Base-by-base conservation (phyloP, 2,113 vertebrate species). In the Plestiodon gilberti region DNA sequence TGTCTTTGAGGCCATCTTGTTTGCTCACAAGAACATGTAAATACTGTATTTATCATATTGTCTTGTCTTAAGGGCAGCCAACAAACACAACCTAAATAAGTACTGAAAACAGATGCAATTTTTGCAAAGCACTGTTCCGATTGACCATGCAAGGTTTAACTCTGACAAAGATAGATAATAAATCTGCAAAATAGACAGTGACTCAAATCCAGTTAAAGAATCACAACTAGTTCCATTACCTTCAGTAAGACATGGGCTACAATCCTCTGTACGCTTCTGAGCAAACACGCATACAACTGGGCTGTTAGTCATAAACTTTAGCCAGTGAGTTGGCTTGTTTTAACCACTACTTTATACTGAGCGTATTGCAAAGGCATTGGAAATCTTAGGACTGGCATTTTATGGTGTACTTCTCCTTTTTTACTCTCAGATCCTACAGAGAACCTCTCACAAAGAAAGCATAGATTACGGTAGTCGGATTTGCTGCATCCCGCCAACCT, bases 1-100 rank as follows among this genome's bases (percentile, higher is more conserved):
- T 88, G 89, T 91, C 82, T 70, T 86, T 88, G 88, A 95, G 92
- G 87, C 91, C 85, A 87, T 90, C 89, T 90, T 76, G 67, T 90
- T 92, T 92, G 75, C 89, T 85, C 87, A 17, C 71, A 78, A 81
- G 82, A 81, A 84, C 59, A 74, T 96, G 93, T 96, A 96, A 94
- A 95, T 96, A 95, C 52, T 77, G n/a, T 89, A 92, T 81, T 86
- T 89, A 83, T 85, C 91, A 88, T 91, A 86, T 93, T 92, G 84
- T 93, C 20, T 88, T 92, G 92, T 93, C 93, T 96, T 91, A 95
- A 91, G 40, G 81, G 89, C 88, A 94, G 23, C 81, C 89, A 57
- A 88, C 92, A 74, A 40, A 81, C 5, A 74, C 59, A 90, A 73
- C 25, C 69, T 93, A 90, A 30, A 57, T 84, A 85, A 90, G 71